Base-by-base conservation (phyloP, 1,140 invertebrate genomes). In the Micrasema minimum region DNA sequence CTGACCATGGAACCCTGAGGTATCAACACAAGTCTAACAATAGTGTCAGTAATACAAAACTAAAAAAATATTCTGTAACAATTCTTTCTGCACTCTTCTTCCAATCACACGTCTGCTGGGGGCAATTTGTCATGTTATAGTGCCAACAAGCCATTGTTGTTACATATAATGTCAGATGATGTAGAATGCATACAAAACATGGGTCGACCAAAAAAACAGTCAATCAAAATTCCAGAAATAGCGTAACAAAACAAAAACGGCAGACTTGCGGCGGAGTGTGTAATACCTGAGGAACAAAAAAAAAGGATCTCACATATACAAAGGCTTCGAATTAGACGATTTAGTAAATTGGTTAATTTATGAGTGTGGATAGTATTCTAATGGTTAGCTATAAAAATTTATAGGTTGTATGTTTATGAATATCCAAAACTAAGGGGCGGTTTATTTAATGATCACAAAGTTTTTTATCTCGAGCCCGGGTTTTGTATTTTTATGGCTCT, bases 271-370 rank as follows among this genome's bases (percentile, higher is more conserved):
- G 38, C 37, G 37, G 11, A 55, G 22, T 16, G 51, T 55, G 26
- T 48, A 48, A 48, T 48, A 20, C 16, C 51, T 12, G 18, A 16
- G 26, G 26, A 31, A 7, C 26, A 46, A 31, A 55, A 59, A 59
- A 55, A 59, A 59, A 38, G 55, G 55, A 38, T 59, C 55, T 22
- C 31, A 23, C 3, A 51, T 12, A 10, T 38, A 14, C 12, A 59
- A 59, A 59, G 55, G 55, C 37, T 31, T 59, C 37, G 16, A 59
- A 14, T 14, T 23, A 23, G 55, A 41, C 55, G 16, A 18, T 59
- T 59, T 26, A 53, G 23, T 53, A 59, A 59, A 59, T 59, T 59
- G 55, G 55, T 38, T 59, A 59, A 59, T 59, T 59, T 59, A 59
- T 59, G n/a, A 14, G 35, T 59, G 35, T 59, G 37, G 55, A 59